Evolutionary conservation across 1,140 invertebrate genomes (phyloP), one percentile per base, ranked within the genome.

Genomic region (Agraylea sexmaculata): DNA sequence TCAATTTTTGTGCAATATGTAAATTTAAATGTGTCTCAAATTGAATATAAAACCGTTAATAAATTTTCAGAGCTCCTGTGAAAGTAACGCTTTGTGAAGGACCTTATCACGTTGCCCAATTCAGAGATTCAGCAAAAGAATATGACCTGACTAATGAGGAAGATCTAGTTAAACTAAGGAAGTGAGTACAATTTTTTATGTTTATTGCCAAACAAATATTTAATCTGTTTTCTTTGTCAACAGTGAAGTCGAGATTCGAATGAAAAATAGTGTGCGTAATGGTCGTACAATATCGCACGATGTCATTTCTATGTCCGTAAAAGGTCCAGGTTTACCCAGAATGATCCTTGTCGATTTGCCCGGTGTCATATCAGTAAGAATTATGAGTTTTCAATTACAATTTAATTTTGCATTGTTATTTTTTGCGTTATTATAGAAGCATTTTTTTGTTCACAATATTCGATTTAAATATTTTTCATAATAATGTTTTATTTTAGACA

Each of bases 321-420:
- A 91, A 62, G 93, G 93, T 1, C 95, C 95, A 10, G 92, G 91
- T 1, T 60, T 99, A 22, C 91, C 92, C 53, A 74, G 94, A 40
- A 99, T 99, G 89, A 94, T 99, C 31, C 67, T 99, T 2, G 90
- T 99, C 0, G 95, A 99, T 74, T 66, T 99, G 43, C 95, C 95
- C 15, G 95, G 95, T 23, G 91, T 98, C 47, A 98, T 98, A 43
- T 90, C 87, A 49, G 82, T 87, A 70, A n/a, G n/a, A n/a, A n/a
- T n/a, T n/a, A n/a, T n/a, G n/a, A n/a, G 71, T 73, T 73, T 35
- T 32, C n/a, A n/a, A n/a, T n/a, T n/a, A n/a, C n/a, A n/a, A n/a
- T n/a, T n/a, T n/a, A n/a, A n/a, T n/a, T n/a, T n/a, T n/a, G n/a
- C n/a, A n/a, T n/a, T n/a, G n/a, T n/a, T n/a, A n/a, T n/a, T n/a